Evolutionary conservation across 2,888 invertebrate genomes (phyloP).

Genomic region (Bombylius major): DNA sequence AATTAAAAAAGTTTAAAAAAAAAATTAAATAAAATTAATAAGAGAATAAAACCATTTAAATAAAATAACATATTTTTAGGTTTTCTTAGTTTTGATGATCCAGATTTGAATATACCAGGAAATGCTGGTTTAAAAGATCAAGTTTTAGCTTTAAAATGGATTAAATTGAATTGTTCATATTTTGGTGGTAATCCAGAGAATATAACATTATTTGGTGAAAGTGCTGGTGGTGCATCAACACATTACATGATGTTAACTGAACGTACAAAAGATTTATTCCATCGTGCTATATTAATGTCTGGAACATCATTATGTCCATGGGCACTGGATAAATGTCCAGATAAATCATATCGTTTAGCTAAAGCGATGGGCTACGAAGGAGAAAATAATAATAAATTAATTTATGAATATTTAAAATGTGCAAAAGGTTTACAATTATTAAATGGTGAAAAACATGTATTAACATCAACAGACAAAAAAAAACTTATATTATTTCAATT

Average conservation of each 20-base stretch:
- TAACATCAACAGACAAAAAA: slow-evolving; percentile 27
- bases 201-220: slow-evolving; percentile 41
- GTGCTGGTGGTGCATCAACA: slow-evolving; percentile 39
- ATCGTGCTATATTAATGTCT: slow-evolving; percentile 32
- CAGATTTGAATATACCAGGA: slow-evolving; percentile 38
- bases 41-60: too few relatives aligned
- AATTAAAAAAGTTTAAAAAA: too few relatives aligned
- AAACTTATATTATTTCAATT: slow-evolving; percentile 26
- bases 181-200: slow-evolving; percentile 42
- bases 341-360: slow-evolving; percentile 30
- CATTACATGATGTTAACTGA: slow-evolving; percentile 39
- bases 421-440: slow-evolving; percentile 27
- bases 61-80: slow-evolving; percentile 24
- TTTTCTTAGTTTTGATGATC: slow-evolving; percentile 38
- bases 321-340: slow-evolving; percentile 26
- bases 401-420: slow-evolving; percentile 30
- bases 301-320: slow-evolving; percentile 29
- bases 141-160: slow-evolving; percentile 40
- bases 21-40: too few relatives aligned
- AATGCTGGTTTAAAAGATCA: slow-evolving; percentile 44
- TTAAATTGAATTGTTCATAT: slow-evolving; percentile 37
- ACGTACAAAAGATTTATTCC: slow-evolving; percentile 24
- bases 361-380: slow-evolving; percentile 30
- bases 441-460: slow-evolving; percentile 21
- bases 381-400: slow-evolving; percentile 26